Base-by-base conservation (phyloP, 2,797 vertebrate genomes). In the Anolis apletophallus region DNA sequence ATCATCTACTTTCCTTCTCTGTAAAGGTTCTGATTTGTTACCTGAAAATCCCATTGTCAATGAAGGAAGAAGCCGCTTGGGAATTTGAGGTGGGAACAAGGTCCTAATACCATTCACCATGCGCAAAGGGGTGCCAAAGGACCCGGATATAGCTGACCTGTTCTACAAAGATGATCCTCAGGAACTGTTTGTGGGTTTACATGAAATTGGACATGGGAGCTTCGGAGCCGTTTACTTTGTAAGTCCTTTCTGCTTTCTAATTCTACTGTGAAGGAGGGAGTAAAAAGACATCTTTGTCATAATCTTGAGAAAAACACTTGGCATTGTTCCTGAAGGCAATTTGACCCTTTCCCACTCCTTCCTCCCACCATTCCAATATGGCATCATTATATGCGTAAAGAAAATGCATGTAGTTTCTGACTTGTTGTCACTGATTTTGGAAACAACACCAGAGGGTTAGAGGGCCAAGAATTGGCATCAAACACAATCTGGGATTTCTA, bases 211-310 rank as follows among this genome's bases (percentile, higher is more conserved):
- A 88, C 99, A 99, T 97, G 99, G 99, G 95, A 99, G 99, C 94
- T 99, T 99, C 85, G 98, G 98, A 93, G 98, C 98, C 1, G 98
- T 99, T 92, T 99, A 99, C 92, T 99, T 99, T 94, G 99, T 99
- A 91, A 99, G 99, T 98, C 89, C 13, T 84, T 67, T 46, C 40
- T 80, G 64, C 11, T 85, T 54, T 52, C 10, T 16, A 11, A 69
- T 72, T 13, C 36, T 11, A 6, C 52, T 55, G 8, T 9, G 7
- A 17, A 11, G 50, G 29, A 83, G 29, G 32, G 13, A 50, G 1
- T 36, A 13, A 50, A 52, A 13, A 57, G 26, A 16, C 19, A 26
- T 26, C 16, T 81, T 52, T 11, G 23, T 26, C 67, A 13, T 69
- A 26, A 29, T 4, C 8, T 78, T 40, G 67, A 59, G 23, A 36